Conservation (phyloP, 2,797 vertebrate species). For the Anabas testudineus region DNA sequence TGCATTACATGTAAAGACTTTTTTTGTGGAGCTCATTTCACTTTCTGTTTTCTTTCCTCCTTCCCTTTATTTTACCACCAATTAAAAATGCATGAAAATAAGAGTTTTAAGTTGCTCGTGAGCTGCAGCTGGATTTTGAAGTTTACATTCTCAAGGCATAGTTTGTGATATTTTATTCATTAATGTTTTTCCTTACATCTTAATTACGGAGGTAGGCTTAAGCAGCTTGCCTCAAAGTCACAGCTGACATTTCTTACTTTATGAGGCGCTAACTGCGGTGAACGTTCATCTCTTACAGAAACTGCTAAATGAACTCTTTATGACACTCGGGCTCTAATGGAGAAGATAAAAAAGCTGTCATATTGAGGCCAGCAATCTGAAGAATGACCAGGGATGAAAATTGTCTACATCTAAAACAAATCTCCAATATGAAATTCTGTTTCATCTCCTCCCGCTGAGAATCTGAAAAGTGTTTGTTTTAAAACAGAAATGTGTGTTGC, state of each 20-base stretch:
- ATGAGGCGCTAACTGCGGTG: conserved; percentile 33
- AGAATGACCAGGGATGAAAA: conserved; percentile 5
- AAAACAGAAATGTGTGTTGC: not conserved
- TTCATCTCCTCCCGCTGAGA: conserved; percentile 37
- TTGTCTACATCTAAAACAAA: not conserved
- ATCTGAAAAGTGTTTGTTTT: conserved; percentile 43
- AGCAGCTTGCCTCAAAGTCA: conserved; percentile 64
- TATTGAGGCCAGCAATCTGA: conserved; percentile 42
- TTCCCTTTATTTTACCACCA: conserved; percentile 65
- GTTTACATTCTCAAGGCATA: conserved; percentile 69
- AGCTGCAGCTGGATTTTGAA: conserved; percentile 55
- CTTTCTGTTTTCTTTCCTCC: conserved; percentile 55
- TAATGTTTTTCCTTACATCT: conserved; percentile 67
- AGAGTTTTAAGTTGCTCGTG: conserved; percentile 65
- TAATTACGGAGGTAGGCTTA: conserved; percentile 73
- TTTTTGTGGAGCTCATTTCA: conserved; percentile 68
- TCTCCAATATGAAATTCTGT: conserved; percentile 31
- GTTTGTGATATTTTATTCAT: conserved; percentile 80
- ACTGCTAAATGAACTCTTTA: conserved; percentile 57
- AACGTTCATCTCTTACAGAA: conserved; percentile 41
- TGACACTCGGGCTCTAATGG: conserved; percentile 30
- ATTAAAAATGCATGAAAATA: conserved; percentile 82
- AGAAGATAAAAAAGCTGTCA: conserved; percentile 52
- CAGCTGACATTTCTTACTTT: conserved; percentile 59
- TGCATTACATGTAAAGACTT: conserved; percentile 73